Evolutionary conservation across 1,140 invertebrate genomes (phyloP).

Genomic region (Drosophila ohnishii): DNA sequence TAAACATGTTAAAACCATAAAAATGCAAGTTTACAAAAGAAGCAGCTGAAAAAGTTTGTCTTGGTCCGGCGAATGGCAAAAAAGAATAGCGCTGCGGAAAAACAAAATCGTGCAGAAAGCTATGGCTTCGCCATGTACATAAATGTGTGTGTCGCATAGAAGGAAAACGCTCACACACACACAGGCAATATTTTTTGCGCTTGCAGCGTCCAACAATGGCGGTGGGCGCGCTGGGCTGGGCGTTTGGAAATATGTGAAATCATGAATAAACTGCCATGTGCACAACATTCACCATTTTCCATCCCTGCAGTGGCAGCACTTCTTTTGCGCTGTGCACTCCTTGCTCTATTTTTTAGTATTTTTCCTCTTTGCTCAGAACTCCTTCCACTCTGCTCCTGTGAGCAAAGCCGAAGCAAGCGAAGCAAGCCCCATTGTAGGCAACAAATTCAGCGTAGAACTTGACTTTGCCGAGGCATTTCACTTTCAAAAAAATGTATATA

Average conservation of each 20-base stretch:
- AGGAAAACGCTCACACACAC: conserved; percentile 8
- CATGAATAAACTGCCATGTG: conserved; percentile 82
- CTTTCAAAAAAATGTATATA: conserved; percentile 16
- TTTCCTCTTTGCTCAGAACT: neutral
- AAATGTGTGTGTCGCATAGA: conserved; percentile 35
- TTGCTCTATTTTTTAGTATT: conserved; percentile 12
- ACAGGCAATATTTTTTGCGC: conserved; percentile 66
- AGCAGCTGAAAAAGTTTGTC: conserved; percentile 47
- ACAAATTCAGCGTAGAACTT: conserved; percentile 64
- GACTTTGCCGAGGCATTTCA: conserved; percentile 56
- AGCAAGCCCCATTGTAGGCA: conserved; percentile 45
- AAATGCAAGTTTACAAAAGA: conserved; percentile 63
- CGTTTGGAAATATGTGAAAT: conserved; percentile 73
- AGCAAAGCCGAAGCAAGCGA: conserved; percentile 28
- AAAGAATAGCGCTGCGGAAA: conserved; percentile 50
- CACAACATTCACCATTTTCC: conserved; percentile 71
- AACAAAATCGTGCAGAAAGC: conserved; percentile 67
- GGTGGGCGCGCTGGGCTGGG: conserved; percentile 21
- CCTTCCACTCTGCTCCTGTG: conserved; percentile 9
- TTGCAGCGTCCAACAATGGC: conserved; percentile 40
- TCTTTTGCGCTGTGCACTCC: conserved; percentile 1
- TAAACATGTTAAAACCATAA: conserved; percentile 81
- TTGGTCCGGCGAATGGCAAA: conserved; percentile 29
- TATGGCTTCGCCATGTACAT: conserved; percentile 39
- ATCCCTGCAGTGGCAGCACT: conserved; percentile 32